Evolutionary conservation across 2,888 invertebrate genomes (phyloP).

Genomic region (Drosophila buzzatii): DNA sequence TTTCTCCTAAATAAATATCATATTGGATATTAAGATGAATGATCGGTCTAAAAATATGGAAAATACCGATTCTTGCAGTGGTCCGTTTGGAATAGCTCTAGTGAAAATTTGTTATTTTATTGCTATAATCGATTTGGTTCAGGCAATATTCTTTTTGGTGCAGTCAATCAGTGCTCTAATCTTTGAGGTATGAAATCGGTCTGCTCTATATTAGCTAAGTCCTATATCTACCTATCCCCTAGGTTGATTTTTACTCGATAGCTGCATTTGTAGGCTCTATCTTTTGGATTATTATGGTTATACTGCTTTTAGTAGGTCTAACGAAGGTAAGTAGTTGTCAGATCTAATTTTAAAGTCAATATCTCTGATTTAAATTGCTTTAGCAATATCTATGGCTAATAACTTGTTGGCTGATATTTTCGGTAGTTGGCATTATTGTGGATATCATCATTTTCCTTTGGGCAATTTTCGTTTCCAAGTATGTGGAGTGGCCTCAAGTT

Average conservation of each 20-base stretch:
- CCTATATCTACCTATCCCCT: neutral
- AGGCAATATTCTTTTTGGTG: slow-evolving; percentile 46
- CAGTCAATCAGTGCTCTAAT: slow-evolving; percentile 21
- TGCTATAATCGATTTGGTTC: slow-evolving; percentile 45
- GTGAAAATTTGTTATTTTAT: slow-evolving; percentile 33
- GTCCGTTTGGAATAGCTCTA: slow-evolving; percentile 12
- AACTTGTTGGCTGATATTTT: slow-evolving; percentile 41
- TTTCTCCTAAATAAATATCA: neutral
- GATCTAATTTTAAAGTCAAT: neutral
- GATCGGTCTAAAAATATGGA: neutral
- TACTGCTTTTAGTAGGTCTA: slow-evolving; percentile 44
- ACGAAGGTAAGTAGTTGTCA: slow-evolving; percentile 40
- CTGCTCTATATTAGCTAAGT: neutral
- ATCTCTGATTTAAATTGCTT: neutral
- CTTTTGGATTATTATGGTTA: slow-evolving; percentile 43
- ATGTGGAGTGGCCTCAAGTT: slow-evolving; percentile 18
- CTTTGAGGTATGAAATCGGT: neutral
- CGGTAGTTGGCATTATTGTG: slow-evolving; percentile 28
- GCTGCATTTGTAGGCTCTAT: slow-evolving; percentile 28
- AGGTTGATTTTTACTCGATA: slow-evolving; percentile 34
- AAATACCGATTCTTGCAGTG: neutral
- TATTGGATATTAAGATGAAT: neutral
- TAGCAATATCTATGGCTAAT: slow-evolving; percentile 19
- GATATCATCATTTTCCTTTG: slow-evolving; percentile 43
- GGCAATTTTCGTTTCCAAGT: slow-evolving; percentile 20